Conservation (phyloP, 1,140 invertebrate species). For the Ctenoplectra terminalis region DNA sequence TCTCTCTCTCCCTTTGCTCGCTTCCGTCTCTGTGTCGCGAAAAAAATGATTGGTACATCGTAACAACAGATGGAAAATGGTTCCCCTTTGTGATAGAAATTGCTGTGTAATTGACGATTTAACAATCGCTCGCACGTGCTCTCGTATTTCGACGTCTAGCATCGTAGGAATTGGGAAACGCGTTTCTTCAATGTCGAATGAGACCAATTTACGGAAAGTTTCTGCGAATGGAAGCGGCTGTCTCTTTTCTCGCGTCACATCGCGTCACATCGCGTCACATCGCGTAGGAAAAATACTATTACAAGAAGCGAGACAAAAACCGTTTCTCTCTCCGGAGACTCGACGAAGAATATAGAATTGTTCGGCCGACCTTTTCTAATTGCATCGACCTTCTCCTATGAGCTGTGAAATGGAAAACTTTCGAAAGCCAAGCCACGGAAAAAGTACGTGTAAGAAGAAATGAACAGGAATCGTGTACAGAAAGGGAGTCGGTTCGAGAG, state of each 20-base stretch:
- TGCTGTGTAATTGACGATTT: not conserved
- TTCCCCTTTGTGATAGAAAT: not conserved
- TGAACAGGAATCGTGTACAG: too few species aligned
- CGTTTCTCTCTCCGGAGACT: slow-evolving; percentile 54
- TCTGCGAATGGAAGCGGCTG: slow-evolving; percentile 56
- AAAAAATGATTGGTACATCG: too few species aligned
- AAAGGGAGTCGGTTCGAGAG: not conserved
- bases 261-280: too few species aligned
- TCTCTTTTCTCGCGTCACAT: too few species aligned
- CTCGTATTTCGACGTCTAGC: not conserved
- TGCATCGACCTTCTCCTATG: slow-evolving; percentile 19
- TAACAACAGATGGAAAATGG: too few species aligned
- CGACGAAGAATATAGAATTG: slow-evolving; percentile 63
- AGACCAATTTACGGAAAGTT: slow-evolving; percentile 42
- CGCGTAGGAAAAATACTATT: slow-evolving; percentile 40
- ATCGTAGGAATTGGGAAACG: not conserved
- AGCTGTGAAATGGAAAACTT: slow-evolving; percentile 10
- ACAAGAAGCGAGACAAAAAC: slow-evolving; percentile 40
- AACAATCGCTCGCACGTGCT: not conserved
- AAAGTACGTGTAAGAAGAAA: not conserved
- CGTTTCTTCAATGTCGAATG: slow-evolving; percentile 1
- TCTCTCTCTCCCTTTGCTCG: too few species aligned
- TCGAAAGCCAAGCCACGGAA: slow-evolving; percentile 16
- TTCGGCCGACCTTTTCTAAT: slow-evolving; percentile 41
- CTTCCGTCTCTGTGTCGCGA: too few species aligned